A percentile compares a stretch with the other conserved stretches of the same genome.
Evolutionary conservation across 2,113 vertebrate species (phyloP).

Genomic region (Ia io): DNA sequence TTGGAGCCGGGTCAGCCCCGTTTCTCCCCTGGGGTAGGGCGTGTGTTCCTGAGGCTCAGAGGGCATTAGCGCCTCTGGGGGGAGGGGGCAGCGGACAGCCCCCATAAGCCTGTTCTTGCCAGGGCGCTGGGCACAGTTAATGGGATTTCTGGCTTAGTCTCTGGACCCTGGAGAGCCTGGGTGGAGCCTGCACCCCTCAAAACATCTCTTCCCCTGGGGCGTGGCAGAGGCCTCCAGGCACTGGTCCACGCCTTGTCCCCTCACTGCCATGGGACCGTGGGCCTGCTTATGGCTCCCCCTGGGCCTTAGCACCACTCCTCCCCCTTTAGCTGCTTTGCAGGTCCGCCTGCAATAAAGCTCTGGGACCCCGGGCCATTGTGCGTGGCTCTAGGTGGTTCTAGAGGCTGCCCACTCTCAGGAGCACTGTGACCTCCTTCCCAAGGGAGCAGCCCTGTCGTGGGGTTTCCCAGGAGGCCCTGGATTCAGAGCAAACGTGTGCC

Average conservation of each 20-base stretch:
- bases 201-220: background rate
- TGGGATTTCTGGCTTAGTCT: conserved; percentile 62
- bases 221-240: background rate
- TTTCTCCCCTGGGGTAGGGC: background rate
- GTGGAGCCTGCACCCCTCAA: background rate
- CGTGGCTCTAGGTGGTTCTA: background rate
- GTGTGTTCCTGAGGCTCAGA: conserved; percentile 32
- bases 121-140: conserved; percentile 48
- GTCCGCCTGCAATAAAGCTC: background rate
- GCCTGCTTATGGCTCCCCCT: background rate
- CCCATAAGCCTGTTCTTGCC: background rate
- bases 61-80: conserved; percentile 37
- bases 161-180: background rate
- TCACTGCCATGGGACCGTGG: background rate
- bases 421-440: background rate
- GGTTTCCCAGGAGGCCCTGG: background rate
- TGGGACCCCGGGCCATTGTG: background rate
- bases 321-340: background rate
- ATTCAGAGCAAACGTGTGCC: background rate
- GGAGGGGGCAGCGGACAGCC: conserved; percentile 14
- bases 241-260: background rate
- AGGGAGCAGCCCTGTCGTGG: background rate
- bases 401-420: background rate
- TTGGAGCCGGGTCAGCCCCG: background rate
- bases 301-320: background rate